Evolutionary conservation across 1,140 invertebrate genomes (phyloP), one percentile per base, ranked within the genome.

Genomic region (Zelostemma sp.): DNA sequence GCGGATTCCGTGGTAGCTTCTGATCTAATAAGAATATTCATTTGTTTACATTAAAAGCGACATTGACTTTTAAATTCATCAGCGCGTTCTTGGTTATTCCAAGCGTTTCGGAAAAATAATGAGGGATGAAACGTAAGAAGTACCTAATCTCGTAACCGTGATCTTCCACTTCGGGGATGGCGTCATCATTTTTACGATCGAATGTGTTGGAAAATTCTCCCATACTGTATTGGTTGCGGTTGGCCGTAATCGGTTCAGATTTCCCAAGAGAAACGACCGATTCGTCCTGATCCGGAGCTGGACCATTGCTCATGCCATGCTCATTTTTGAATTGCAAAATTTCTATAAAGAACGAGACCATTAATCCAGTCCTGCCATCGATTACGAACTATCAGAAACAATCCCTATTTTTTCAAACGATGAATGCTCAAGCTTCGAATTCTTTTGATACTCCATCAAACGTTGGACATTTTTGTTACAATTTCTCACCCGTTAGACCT

Each of bases 401-500:
- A n/a, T n/a, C n/a, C n/a, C n/a, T n/a, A n/a, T n/a, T n/a, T n/a
- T n/a, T n/a, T n/a, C n/a, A n/a, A n/a, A n/a, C n/a, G n/a, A n/a
- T n/a, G n/a, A n/a, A n/a, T n/a, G n/a, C n/a, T n/a, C n/a, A n/a
- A n/a, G 21, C 3, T 25, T 25, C 21, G 21, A 25, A 4, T 25
- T 25, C 8, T 25, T 25, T 25, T 25, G 21, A 4, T 25, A 25
- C 3, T 25, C 8, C 8, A 8, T 25, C 21, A 25, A n/a, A n/a
- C n/a, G n/a, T n/a, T n/a, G n/a, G n/a, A n/a, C n/a, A 8, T 25
- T 25, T 25, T 25, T 25, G 21, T 8, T 25, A 3, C 3, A 25
- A 25, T 58, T 55, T 53, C 46, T 76, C 56, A 73, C 92, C 91
- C 17, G 90, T 89, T 1, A 94, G 83, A 16, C 92, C 92, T 82